Conservation (phyloP, 2,888 invertebrate species). For the Cartodere bifasciata region DNA sequence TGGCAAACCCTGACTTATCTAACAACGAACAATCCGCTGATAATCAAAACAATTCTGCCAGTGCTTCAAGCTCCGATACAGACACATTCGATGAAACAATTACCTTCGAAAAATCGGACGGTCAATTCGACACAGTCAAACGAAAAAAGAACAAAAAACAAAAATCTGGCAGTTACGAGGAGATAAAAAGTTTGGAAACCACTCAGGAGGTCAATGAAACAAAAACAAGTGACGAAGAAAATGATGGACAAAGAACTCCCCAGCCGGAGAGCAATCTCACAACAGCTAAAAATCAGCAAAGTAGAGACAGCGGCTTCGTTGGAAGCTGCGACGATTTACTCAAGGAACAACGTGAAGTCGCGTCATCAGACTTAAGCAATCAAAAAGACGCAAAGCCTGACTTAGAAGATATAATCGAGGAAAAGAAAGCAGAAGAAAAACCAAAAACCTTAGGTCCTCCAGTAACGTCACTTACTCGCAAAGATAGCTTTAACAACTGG, state of each 20-base stretch:
- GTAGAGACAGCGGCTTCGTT: slow-evolving; percentile 78
- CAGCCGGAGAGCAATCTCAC: slow-evolving; percentile 50
- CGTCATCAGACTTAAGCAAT: slow-evolving; percentile 21
- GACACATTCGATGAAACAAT: slow-evolving; percentile 56
- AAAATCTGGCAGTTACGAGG: slow-evolving; percentile 42
- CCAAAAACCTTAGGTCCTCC: slow-evolving; percentile 34
- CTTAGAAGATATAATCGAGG: slow-evolving; percentile 47
- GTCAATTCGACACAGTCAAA: slow-evolving; percentile 71
- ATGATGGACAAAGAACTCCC: slow-evolving; percentile 55
- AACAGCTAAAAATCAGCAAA: slow-evolving; percentile 64
- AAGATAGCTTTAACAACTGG: slow-evolving; percentile 89
- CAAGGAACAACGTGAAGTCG: slow-evolving; percentile 47
- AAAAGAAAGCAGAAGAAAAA: slow-evolving; percentile 38
- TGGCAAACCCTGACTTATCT: slow-evolving; percentile 47
- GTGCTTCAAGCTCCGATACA: slow-evolving; percentile 57
- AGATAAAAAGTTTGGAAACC: slow-evolving; percentile 51
- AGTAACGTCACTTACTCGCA: slow-evolving; percentile 55
- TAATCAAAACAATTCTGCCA: slow-evolving; percentile 43
- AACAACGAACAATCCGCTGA: slow-evolving; percentile 28
- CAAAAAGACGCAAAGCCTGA: slow-evolving; percentile 33
- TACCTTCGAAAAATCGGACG: slow-evolving; percentile 57
- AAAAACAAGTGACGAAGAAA: slow-evolving; percentile 47
- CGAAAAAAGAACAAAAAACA: slow-evolving; percentile 70
- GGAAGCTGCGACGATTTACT: slow-evolving; percentile 79
- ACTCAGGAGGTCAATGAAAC: slow-evolving; percentile 44